Percentiles rank a stretch among this genome's conserved stretches.
phyloP scores from a whole-genome alignment of 2,797 vertebrate genomes.

The Helarctos malayanus region DNA sequence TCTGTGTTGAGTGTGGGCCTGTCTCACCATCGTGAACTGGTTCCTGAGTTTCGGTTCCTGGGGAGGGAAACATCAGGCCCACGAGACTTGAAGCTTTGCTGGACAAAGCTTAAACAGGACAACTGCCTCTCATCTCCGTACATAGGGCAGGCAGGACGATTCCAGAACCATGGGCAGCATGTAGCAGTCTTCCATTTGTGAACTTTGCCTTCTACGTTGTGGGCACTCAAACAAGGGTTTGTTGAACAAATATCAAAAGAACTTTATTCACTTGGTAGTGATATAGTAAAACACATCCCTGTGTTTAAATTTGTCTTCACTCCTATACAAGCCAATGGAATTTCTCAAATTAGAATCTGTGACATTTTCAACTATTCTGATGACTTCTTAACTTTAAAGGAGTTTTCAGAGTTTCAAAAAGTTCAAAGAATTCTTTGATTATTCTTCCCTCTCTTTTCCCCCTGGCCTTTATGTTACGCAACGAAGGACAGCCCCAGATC shows the following conservation, averaged over 20 bases:
- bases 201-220: not conserved
- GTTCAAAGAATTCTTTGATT: constrained; percentile 80
- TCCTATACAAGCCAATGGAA: constrained; percentile 61
- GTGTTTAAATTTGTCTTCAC: constrained; percentile 42
- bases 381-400: constrained; percentile 80
- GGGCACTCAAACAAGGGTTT: constrained; percentile 35
- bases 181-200: not conserved
- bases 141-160: not conserved
- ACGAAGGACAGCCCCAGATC: constrained; percentile 27
- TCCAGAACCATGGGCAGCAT: not conserved
- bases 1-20: constrained; percentile 27
- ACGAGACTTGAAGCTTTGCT: not conserved
- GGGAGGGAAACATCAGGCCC: not conserved
- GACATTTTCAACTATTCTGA: constrained; percentile 79
- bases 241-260: constrained; percentile 52
- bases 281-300: constrained; percentile 52
- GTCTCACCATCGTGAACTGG: not conserved
- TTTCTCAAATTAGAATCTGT: constrained; percentile 73
- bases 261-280: constrained; percentile 40
- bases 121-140: not conserved
- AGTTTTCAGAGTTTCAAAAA: constrained; percentile 78
- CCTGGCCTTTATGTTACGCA: constrained; percentile 69
- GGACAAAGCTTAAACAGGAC: not conserved
- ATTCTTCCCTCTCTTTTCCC: not conserved
- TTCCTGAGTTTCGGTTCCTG: not conserved